Evolutionary conservation across 2,113 vertebrate genomes (phyloP), one percentile per base, ranked within the genome.

Genomic region (Etheostoma cragini): DNA sequence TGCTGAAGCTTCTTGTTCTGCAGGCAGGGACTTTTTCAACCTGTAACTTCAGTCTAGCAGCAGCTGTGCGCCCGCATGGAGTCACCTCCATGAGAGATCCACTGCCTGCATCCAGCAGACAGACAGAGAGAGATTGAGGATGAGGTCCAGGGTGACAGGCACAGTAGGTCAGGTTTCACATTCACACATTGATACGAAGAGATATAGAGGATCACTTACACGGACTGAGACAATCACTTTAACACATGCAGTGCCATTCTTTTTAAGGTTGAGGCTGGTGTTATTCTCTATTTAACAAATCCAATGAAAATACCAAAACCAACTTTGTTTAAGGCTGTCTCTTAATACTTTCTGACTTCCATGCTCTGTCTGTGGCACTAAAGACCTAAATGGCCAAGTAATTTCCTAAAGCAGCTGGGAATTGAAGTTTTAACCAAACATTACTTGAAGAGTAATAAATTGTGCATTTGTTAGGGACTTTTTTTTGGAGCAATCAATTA

Each of bases 51-150:
- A 94, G 70, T 91, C 89, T 90, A 87, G 87, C 91, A 89, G 91
- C 95, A 96, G 95, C 94, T 95, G 94, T 85, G 83, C 80, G 68
- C 94, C 95, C 93, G 91, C 94, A 95, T 95, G 73, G 78, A 88
- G 78, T 78, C 54, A 80, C 86, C 85, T 86, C 84, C 80, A 87
- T 82, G 82, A 85, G 74, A 78, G 42, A 74, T 69, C 52, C 72
- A 73, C 69, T 70, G 87, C 87, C 89, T 89, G 74, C 89, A 92
- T 90, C 87, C 86, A 75, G 80, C 84, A 87, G 12, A 76, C 63
- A 74, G 58, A 82, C 53, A 65, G 75, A 78, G 65, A 88, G 60
- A 84, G 85, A 87, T 79, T 78, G 88, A 85, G 88, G 83, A 81
- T 63, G 82, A 8, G 52, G 38, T 71, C 66, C 62, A 73, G 79